Conservation (phyloP, 2,888 invertebrate species). For the Gonocerus acuteangulatus region DNA sequence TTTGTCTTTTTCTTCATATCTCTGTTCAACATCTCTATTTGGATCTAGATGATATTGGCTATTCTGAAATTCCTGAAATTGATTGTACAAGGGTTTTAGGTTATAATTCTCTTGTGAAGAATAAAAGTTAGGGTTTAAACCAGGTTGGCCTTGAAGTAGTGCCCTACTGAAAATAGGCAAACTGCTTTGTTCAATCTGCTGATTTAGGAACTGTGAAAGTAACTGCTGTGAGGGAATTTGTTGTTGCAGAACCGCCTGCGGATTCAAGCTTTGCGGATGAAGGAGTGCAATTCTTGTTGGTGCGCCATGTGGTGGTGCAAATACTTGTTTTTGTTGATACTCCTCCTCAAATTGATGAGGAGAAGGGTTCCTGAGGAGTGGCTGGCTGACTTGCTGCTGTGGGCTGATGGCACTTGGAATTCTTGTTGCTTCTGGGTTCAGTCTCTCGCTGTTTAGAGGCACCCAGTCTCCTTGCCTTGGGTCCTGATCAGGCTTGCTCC, state of each 20-base stretch:
- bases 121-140: constrained; percentile 39
- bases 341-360: constrained; percentile 14
- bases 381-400: constrained; percentile 12
- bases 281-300: constrained; percentile 12
- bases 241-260: constrained; percentile 25
- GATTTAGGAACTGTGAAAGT: constrained; percentile 29
- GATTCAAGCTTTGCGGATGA: background rate
- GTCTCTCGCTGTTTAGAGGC: constrained; percentile 43
- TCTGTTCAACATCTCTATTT: background rate
- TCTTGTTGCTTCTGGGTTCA: constrained; percentile 32
- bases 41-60: background rate
- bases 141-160: constrained; percentile 1
- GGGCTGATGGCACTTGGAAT: constrained; percentile 28
- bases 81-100: constrained; percentile 40
- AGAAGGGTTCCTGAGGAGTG: constrained; percentile 23
- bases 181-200: constrained; percentile 34
- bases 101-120: constrained; percentile 40
- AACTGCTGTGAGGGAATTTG: constrained; percentile 27
- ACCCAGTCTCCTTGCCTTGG: constrained; percentile 48
- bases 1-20: background rate
- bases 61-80: constrained; percentile 2
- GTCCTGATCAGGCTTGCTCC: constrained; percentile 37
- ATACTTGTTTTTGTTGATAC: background rate
- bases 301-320: constrained; percentile 4
- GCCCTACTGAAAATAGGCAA: constrained; percentile 7